Conservation (phyloP, 92 coral and sea anemone genomes). For the Umimayanthus kanabou region DNA sequence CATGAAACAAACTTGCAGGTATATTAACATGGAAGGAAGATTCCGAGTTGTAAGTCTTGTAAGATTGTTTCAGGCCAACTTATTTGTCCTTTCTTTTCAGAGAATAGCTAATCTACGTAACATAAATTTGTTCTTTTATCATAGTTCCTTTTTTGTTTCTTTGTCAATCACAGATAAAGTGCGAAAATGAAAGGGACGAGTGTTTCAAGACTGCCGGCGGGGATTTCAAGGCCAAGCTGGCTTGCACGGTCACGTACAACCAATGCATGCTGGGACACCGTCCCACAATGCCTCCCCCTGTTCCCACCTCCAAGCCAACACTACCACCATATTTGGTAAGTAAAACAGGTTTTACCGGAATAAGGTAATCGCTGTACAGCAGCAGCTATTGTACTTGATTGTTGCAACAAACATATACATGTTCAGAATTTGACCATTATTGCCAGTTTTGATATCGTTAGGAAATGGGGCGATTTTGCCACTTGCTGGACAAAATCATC, state of each 20-base stretch:
- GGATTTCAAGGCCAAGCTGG: not conserved
- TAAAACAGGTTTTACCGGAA: not conserved
- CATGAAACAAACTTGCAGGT: not conserved
- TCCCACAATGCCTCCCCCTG: slow-evolving; percentile 6
- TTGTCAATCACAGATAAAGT: not conserved
- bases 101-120: not conserved
- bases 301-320: not conserved
- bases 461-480: too few relatives aligned
- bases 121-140: not conserved
- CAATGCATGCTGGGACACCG: slow-evolving; percentile 6
- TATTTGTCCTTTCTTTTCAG: too few relatives aligned
- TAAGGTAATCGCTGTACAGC: too few relatives aligned
- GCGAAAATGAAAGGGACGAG: not conserved
- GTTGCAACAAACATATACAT: too few relatives aligned
- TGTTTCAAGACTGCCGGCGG: not conserved
- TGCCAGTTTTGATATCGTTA: too few relatives aligned
- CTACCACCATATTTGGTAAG: slow-evolving; percentile 10
- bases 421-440: too few relatives aligned
- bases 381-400: too few relatives aligned
- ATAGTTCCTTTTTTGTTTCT: not conserved
- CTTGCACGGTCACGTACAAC: not conserved
- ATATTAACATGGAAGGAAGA: too few relatives aligned
- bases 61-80: not conserved
- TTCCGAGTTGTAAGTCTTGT: too few relatives aligned
- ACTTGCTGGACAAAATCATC: too few relatives aligned